Percentiles rank a stretch among this genome's conserved stretches.
These are phyloP conservation scores for Sycophila texana DNA, from an alignment of 2,888 invertebrate species.

Conservation along the genomic window DNA sequence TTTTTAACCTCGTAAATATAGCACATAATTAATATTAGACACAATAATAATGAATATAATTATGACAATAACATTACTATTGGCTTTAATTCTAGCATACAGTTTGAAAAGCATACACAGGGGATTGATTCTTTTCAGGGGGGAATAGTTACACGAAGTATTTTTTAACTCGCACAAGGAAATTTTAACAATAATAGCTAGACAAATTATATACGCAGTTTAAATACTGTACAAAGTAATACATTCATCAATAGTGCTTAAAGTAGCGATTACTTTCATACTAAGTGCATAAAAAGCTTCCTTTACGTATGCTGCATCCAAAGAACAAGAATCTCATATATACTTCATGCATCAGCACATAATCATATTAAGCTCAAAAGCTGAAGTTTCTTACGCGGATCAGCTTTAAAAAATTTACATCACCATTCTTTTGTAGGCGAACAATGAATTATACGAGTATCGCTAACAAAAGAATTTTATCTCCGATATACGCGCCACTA, in stretches of 20 bases:
- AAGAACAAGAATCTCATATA: neutral
- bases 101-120: too few species aligned
- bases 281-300: neutral
- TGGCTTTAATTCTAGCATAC: too few species aligned
- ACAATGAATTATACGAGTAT: neutral
- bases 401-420: too few species aligned
- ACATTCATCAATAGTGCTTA: neutral
- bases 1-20: neutral
- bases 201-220: too few species aligned
- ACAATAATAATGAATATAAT: neutral
- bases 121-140: too few species aligned
- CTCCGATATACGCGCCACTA: neutral
- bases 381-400: too few species aligned
- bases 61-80: neutral
- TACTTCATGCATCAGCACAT: neutral
- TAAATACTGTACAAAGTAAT: too few species aligned
- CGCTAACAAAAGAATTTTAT: neutral
- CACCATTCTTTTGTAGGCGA: neutral
- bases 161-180: neutral
- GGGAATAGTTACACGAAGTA: neutral
- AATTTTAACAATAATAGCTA: too few species aligned
- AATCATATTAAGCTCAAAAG: too few species aligned
- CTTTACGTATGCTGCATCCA: neutral
- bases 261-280: neutral
- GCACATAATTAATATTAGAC: neutral